These are phyloP conservation scores for Amblyjoppa proteus DNA, from an alignment of 2,888 invertebrate genomes.

Conservation along the genomic window DNA sequence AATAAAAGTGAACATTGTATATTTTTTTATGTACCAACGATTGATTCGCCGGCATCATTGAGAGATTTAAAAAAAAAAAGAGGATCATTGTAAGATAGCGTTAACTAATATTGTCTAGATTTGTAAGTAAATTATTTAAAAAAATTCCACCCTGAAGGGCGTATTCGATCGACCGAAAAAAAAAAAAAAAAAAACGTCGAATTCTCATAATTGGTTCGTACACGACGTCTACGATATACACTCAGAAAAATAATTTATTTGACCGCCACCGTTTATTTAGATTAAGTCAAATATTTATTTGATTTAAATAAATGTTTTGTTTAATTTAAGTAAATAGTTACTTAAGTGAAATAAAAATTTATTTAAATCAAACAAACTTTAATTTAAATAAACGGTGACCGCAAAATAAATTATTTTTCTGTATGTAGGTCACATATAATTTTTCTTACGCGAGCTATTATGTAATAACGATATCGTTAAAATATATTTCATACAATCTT, in stretches of 20 bases:
- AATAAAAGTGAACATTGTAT: conserved; percentile 48
- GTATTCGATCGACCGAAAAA: not conserved
- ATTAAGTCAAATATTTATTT: no score
- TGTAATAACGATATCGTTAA: conserved; percentile 56
- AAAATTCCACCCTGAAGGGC: conserved; percentile 22
- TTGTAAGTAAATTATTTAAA: conserved; percentile 60
- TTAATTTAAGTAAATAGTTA: no score
- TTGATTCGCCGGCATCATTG: conserved; percentile 13
- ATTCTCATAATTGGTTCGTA: conserved; percentile 25
- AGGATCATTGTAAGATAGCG: conserved; percentile 38
- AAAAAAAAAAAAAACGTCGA: not conserved
- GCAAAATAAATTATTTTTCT: no score
- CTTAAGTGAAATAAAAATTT: no score
- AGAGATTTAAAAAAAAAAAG: not conserved
- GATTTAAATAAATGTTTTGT: no score
- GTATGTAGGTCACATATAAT: conserved; percentile 18
- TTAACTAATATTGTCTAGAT: conserved; percentile 29
- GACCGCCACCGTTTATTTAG: no score
- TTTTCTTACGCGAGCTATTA: conserved; percentile 48
- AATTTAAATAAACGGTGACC: no score
- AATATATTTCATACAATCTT: conserved; percentile 64
- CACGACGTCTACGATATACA: not conserved
- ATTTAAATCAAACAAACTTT: no score
- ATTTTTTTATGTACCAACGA: conserved; percentile 42
- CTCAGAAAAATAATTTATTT: no score